These are phyloP conservation scores for Salvelinus sp. DNA, from an alignment of 2,113 vertebrate genomes.

Conservation along the genomic window DNA sequence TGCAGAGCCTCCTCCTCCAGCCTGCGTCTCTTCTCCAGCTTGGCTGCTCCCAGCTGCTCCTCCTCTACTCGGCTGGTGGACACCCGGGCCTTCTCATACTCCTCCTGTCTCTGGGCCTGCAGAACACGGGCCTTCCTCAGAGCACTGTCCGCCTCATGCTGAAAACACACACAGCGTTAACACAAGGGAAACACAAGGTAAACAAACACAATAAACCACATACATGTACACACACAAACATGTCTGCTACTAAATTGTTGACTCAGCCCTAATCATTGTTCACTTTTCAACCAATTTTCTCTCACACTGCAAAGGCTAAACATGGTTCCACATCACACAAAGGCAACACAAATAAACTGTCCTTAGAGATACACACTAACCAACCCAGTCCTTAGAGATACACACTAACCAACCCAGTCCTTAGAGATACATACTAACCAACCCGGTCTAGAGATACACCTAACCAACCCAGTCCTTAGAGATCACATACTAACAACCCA, in stretches of 20 bases:
- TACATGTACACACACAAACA: conserved; percentile 15
- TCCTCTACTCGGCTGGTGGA: conserved; percentile 88
- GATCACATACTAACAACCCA: not conserved
- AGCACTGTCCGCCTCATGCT: conserved; percentile 91
- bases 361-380: not conserved
- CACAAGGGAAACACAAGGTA: not conserved
- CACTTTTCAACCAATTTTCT: not conserved
- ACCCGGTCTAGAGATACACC: too few relatives aligned
- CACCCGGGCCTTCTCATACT: conserved; percentile 91
- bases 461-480: not conserved
- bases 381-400: not conserved
- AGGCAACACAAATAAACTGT: conserved; percentile 6
- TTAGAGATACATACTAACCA: not conserved
- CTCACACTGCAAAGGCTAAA: not conserved
- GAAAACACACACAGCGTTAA: conserved; percentile 27
- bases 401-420: not conserved
- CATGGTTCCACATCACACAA: conserved; percentile 2
- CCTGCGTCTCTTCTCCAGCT: conserved; percentile 87
- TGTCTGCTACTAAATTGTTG: conserved; percentile 1
- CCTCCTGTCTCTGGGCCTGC: conserved; percentile 88
- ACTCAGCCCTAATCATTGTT: not conserved
- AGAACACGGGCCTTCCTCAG: conserved; percentile 87
- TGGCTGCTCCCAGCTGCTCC: conserved; percentile 80
- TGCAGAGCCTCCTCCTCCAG: conserved; percentile 92
- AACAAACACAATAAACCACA: not conserved